phyloP scores from a whole-genome alignment of 2,113 vertebrate genomes.

The Pelvicachromis taeniatus region DNA sequence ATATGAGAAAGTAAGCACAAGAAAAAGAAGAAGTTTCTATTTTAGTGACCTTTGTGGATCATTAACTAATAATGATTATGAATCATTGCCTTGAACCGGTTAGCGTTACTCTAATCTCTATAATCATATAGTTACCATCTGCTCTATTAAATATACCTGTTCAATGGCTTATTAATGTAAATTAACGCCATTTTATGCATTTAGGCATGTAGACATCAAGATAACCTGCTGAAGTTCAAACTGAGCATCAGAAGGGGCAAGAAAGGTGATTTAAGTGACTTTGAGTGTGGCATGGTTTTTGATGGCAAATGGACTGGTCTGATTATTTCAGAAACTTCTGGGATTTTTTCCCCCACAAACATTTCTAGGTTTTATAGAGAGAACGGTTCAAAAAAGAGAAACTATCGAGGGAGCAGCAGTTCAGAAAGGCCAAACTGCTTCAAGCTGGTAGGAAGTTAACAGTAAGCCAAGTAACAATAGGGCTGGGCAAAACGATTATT shows the following conservation, averaged over 20 bases:
- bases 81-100: neutral
- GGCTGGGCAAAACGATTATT: too few species aligned
- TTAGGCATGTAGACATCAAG: neutral
- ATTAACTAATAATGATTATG: neutral
- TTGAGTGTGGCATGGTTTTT: neutral
- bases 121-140: neutral
- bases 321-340: neutral
- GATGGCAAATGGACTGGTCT: neutral
- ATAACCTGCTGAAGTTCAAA: neutral
- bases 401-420: neutral
- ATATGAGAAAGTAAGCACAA: neutral
- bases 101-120: neutral
- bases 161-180: neutral
- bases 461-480: neutral
- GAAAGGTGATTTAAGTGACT: neutral
- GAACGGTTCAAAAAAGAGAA: neutral
- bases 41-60: neutral
- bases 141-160: neutral
- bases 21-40: neutral
- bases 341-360: fast-evolving
- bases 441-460: neutral
- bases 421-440: neutral
- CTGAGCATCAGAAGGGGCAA: neutral
- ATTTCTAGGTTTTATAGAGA: neutral
- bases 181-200: neutral